Evolutionary conservation across 2,113 vertebrate species (phyloP), one percentile per base, ranked within the genome.

Genomic region (Eleginops maclovinus): DNA sequence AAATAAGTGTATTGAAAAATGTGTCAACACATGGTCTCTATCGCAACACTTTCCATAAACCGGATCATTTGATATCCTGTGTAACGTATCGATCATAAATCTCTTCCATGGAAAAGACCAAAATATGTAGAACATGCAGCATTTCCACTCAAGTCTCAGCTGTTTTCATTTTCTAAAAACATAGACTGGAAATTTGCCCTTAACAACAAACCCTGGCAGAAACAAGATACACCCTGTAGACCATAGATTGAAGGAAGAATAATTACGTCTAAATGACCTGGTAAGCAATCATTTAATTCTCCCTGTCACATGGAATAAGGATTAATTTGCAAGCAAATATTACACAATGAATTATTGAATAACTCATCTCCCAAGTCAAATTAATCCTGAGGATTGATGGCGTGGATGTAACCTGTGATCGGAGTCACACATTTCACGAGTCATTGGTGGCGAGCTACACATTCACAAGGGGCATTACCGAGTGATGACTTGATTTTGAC

Each of bases 321-420:
- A 93, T 93, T 94, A 82, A 93, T 94, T 92, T 92, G 88, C 86
- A 72, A 77, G 83, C 74, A 91, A 91, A 90, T 92, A 90, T 94
- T 91, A 92, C 91, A 87, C 81, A 83, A 89, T 93, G 83, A 93
- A 94, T 94, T 92, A 94, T 93, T 93, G 77, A 94, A 83, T 85
- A 94, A 89, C 81, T 88, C 87, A 87, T 91, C 88, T 90, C 85
- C 88, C 78, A 68, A 85, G 87, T 80, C 89, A 86, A 88, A 93
- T 93, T 87, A 93, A 90, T 92, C 88, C 90, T 82, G 84, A 87
- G 83, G 88, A 94, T 90, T 90, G 88, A 94, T 92, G 89, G 73
- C 84, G 90, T 86, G 88, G 82, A 87, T 84, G 81, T 88, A 88
- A 91, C 91, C 87, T 87, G 83, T 78, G 81, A 90, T 91, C 24